Evolutionary conservation across 2,888 invertebrate genomes (phyloP).

Genomic region (Drosophila sordidula): DNA sequence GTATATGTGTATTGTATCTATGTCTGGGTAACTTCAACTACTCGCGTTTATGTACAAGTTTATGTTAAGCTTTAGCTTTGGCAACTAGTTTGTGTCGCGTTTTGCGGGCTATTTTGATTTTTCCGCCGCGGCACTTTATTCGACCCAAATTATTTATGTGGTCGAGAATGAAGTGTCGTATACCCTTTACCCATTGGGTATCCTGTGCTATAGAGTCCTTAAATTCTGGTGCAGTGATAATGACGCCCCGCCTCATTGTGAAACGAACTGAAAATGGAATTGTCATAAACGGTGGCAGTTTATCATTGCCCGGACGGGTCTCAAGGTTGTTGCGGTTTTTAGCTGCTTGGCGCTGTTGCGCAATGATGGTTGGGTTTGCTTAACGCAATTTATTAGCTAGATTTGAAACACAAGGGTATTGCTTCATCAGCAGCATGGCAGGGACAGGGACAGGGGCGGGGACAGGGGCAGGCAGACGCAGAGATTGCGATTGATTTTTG

Average conservation of each 20-base stretch:
- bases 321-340: constrained; percentile 57
- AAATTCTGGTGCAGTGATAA: background rate
- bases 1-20: constrained; percentile 9
- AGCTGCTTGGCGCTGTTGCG: constrained; percentile 42
- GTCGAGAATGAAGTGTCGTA: constrained; percentile 54
- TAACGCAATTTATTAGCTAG: constrained; percentile 65
- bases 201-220: no score
- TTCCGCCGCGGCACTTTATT: constrained; percentile 48
- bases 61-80: constrained; percentile 34
- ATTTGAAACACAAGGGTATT: constrained; percentile 68
- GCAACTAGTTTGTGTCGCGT: constrained; percentile 61
- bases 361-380: constrained; percentile 53
- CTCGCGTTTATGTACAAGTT: constrained; percentile 31
- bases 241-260: no score
- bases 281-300: constrained; percentile 58
- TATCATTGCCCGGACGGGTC: constrained; percentile 54
- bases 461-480: background rate
- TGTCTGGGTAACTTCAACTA: constrained; percentile 36
- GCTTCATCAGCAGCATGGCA: constrained; percentile 27
- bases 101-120: constrained; percentile 54
- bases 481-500: constrained; percentile 52
- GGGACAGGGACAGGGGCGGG: background rate
- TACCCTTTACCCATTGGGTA: constrained; percentile 6
- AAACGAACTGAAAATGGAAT: constrained; percentile 48
- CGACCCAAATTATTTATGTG: constrained; percentile 70